Evolutionary conservation across 2,797 vertebrate species (phyloP).

Genomic region (Phaenicophaeus curvirostris): DNA sequence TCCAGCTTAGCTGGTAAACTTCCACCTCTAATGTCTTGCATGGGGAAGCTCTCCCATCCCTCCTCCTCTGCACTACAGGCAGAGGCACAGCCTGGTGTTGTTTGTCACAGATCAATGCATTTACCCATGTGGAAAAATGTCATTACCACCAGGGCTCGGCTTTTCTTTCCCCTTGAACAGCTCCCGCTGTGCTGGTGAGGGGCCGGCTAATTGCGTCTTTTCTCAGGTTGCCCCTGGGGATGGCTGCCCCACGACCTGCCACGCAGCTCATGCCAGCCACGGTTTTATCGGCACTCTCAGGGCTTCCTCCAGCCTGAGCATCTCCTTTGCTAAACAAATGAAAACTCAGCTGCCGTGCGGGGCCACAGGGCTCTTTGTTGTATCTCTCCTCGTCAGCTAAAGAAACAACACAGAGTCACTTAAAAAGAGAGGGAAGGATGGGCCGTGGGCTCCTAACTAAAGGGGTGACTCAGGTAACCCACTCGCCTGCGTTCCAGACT

Average conservation of each 20-base stretch:
- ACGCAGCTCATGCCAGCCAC: neutral
- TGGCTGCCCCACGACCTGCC: neutral
- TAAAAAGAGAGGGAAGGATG: neutral
- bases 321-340: conserved; percentile 18
- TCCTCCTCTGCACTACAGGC: neutral
- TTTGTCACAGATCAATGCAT: conserved; percentile 60
- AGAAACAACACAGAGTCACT: neutral
- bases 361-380: neutral
- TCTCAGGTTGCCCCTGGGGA: conserved; percentile 23
- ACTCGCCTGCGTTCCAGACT: fast-evolving
- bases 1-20: neutral
- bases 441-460: neutral
- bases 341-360: neutral
- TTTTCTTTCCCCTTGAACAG: conserved; percentile 25
- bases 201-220: conserved; percentile 55
- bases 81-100: conserved; percentile 29
- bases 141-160: conserved; percentile 26
- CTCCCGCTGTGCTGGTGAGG: conserved; percentile 25
- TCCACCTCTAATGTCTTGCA: neutral
- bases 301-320: neutral
- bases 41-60: neutral
- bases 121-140: conserved; percentile 64
- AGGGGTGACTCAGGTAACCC: neutral
- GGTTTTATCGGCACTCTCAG: neutral
- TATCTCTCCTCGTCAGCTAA: neutral